These are phyloP conservation scores for Telmatherina bonti DNA, from an alignment of 2,797 vertebrate genomes.

Conservation along the genomic window DNA sequence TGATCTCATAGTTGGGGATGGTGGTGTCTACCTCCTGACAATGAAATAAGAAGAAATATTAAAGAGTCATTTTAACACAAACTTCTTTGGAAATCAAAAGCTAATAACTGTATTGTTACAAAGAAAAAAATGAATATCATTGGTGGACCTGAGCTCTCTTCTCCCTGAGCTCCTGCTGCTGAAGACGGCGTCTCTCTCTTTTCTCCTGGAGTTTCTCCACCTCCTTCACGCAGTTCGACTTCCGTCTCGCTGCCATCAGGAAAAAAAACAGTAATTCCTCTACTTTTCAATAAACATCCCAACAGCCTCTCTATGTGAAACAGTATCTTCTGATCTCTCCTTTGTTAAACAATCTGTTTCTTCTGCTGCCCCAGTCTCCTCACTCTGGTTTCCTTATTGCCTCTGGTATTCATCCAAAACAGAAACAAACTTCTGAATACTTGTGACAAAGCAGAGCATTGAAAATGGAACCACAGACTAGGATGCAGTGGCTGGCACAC, in stretches of 20 bases:
- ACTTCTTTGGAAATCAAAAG: not conserved
- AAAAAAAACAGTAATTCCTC: slow-evolving; percentile 37
- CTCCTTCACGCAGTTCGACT: slow-evolving; percentile 99
- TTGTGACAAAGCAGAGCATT: slow-evolving; percentile 50
- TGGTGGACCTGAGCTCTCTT: slow-evolving; percentile 92
- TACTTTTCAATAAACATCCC: slow-evolving; percentile 14
- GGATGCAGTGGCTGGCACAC: slow-evolving; percentile 64
- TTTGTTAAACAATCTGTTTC: slow-evolving; percentile 26
- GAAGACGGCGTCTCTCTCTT: slow-evolving; percentile 92
- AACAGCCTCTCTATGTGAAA: slow-evolving; percentile 27
- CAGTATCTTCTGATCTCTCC: slow-evolving; percentile 10
- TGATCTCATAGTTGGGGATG: slow-evolving; percentile 96
- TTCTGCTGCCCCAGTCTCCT: slow-evolving; percentile 26
- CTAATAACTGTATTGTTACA: not conserved
- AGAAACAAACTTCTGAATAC: slow-evolving; percentile 41
- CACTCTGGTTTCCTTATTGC: slow-evolving; percentile 23
- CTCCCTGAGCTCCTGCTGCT: slow-evolving; percentile 97
- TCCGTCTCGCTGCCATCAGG: slow-evolving; percentile 90
- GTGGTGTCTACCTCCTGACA: slow-evolving; percentile 94
- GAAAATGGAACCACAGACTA: slow-evolving; percentile 31
- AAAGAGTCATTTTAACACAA: not conserved
- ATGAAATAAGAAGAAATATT: not conserved
- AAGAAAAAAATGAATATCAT: not conserved
- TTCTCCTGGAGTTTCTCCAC: slow-evolving; percentile 99
- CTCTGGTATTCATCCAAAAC: slow-evolving; percentile 39